A percentile compares a stretch with the other conserved stretches of the same genome.
These are phyloP conservation scores for Agraylea sexmaculata DNA, from an alignment of 1,140 invertebrate genomes.

Conservation along the genomic window DNA sequence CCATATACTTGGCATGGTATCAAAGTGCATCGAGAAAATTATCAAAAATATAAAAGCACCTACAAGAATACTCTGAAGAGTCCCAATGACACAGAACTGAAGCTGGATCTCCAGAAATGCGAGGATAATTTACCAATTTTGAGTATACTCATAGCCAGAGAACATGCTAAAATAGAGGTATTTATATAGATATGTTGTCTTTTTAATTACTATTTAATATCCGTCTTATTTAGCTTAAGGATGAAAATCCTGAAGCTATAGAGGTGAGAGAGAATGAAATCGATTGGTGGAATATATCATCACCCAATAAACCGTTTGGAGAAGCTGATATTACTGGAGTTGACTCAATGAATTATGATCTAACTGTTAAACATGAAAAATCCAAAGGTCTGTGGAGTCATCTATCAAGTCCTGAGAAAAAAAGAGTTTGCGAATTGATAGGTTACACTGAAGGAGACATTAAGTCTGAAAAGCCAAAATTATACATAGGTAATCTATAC, in stretches of 20 bases:
- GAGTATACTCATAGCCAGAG: constrained; percentile 66
- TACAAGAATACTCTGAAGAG: constrained; percentile 61
- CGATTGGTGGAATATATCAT: constrained; percentile 39
- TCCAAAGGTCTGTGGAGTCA: constrained; percentile 48
- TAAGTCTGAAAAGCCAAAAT: constrained; percentile 39
- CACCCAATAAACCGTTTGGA: constrained; percentile 25
- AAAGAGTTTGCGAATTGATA: constrained; percentile 51
- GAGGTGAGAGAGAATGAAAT: constrained; percentile 38
- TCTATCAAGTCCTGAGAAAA: constrained; percentile 53
- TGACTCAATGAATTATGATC: constrained; percentile 18
- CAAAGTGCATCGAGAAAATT: constrained; percentile 55
- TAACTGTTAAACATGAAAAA: constrained; percentile 36
- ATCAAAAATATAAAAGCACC: constrained; percentile 56
- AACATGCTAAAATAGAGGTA: constrained; percentile 66
- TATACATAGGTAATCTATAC: constrained; percentile 39
- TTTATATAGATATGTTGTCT: constrained; percentile 14
- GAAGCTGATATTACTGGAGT: constrained; percentile 20
- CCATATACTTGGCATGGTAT: constrained; percentile 65
- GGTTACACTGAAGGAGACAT: constrained; percentile 34
- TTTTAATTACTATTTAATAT: no score
- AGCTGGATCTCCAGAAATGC: constrained; percentile 58
- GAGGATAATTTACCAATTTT: constrained; percentile 63
- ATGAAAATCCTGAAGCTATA: constrained; percentile 45
- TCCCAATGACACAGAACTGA: constrained; percentile 60
- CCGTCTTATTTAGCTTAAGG: no score